Conservation (phyloP, 2,888 invertebrate species). For the Caenorhabditis angaria region DNA sequence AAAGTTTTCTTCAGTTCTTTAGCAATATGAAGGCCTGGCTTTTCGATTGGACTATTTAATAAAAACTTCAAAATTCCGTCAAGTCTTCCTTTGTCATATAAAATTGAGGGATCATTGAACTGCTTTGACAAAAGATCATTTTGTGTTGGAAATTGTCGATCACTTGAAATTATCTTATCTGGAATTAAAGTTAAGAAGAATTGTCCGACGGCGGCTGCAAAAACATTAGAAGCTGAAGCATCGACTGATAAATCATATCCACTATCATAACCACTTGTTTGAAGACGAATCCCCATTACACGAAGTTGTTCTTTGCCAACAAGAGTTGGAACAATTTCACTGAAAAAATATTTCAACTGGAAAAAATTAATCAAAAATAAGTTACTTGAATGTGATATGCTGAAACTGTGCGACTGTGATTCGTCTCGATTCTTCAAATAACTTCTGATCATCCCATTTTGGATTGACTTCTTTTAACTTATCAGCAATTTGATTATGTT, state of each 20-base stretch:
- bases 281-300: constrained; percentile 73
- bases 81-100: constrained; percentile 41
- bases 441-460: constrained; percentile 70
- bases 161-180: constrained; percentile 23
- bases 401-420: constrained; percentile 77
- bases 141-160: constrained; percentile 12
- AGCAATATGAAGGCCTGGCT: constrained; percentile 62
- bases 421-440: constrained; percentile 73
- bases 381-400: constrained; percentile 73
- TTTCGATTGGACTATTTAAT: constrained; percentile 55
- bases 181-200: constrained; percentile 69
- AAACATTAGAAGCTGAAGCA: constrained; percentile 84
- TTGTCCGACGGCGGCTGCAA: constrained; percentile 76
- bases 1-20: constrained; percentile 60
- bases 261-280: constrained; percentile 75
- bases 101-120: constrained; percentile 49
- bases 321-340: constrained; percentile 66
- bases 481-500: constrained; percentile 63
- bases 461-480: constrained; percentile 57
- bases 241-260: constrained; percentile 79
- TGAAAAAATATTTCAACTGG: constrained; percentile 24
- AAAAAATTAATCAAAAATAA: background rate
- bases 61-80: constrained; percentile 59
- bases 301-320: constrained; percentile 64
- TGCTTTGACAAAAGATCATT: constrained; percentile 27